phyloP scores from a whole-genome alignment of 2,113 vertebrate species.

The Orthonyx spaldingii region DNA sequence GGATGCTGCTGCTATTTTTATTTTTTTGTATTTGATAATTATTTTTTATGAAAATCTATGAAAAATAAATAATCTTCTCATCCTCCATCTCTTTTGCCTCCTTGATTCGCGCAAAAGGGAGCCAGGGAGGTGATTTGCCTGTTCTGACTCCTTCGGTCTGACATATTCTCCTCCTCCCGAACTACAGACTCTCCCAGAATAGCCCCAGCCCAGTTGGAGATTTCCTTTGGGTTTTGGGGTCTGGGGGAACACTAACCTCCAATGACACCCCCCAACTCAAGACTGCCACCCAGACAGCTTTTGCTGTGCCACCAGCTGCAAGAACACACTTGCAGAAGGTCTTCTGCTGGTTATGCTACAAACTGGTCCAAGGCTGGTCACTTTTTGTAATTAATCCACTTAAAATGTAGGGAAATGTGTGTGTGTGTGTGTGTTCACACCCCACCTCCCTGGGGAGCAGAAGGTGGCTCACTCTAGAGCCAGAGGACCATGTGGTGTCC shows the following conservation, averaged over 20 bases:
- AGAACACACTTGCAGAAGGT: not conserved
- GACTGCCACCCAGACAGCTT: not conserved
- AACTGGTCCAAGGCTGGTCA: not conserved
- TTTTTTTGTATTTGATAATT: constrained; percentile 74
- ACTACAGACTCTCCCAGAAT: not conserved
- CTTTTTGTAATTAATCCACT: not conserved
- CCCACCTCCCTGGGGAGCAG: not conserved
- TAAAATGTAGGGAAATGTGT: not conserved
- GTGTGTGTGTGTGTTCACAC: not conserved
- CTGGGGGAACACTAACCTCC: not conserved
- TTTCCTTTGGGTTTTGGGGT: not conserved
- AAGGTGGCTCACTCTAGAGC: not conserved
- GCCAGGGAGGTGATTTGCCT: not conserved
- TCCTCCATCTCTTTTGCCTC: constrained; percentile 2
- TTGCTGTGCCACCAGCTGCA: not conserved
- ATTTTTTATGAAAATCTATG: constrained; percentile 74
- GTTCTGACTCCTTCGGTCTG: rapidly evolving
- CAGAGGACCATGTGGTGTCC: not conserved
- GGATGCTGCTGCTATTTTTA: constrained; percentile 69
- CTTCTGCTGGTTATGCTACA: not conserved
- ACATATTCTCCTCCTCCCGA: not conserved
- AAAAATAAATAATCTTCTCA: constrained; percentile 70
- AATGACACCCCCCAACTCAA: not conserved
- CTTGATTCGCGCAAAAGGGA: not conserved
- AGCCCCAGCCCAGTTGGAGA: not conserved